Evolutionary conservation across 2,797 vertebrate species (phyloP).

Genomic region (Leptatherina wallacei): DNA sequence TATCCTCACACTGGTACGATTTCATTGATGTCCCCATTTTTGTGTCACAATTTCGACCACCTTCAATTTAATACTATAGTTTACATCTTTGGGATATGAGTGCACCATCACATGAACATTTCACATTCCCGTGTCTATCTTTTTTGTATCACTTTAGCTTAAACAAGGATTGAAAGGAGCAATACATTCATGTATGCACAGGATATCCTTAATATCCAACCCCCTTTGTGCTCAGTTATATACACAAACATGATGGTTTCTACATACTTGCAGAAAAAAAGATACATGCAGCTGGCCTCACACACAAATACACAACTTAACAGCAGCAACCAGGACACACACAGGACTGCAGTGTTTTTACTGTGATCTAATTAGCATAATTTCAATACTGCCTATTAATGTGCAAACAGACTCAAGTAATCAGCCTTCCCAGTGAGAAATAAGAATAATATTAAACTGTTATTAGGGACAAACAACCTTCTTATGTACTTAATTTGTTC

Average conservation of each 20-base stretch:
- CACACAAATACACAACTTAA: slow-evolving; percentile 3
- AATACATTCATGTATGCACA: slow-evolving; percentile 34
- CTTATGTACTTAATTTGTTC: slow-evolving; percentile 24
- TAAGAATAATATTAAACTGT: slow-evolving; percentile 45
- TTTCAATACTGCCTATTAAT: slow-evolving; percentile 65
- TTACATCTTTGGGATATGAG: slow-evolving; percentile 18
- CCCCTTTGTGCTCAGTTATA: background rate
- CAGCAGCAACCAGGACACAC: slow-evolving; percentile 14
- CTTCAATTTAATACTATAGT: slow-evolving; percentile 2
- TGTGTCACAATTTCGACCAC: slow-evolving; percentile 23
- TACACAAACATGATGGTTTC: background rate
- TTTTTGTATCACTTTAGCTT: slow-evolving; percentile 3
- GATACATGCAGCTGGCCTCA: background rate
- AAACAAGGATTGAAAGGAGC: slow-evolving; percentile 51
- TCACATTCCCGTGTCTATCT: slow-evolving; percentile 12
- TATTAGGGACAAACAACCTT: slow-evolving; percentile 43
- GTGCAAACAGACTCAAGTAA: slow-evolving; percentile 62
- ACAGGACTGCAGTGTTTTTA: slow-evolving; percentile 59
- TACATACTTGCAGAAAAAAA: background rate
- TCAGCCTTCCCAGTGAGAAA: slow-evolving; percentile 47
- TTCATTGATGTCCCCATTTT: slow-evolving; percentile 22
- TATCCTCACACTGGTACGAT: slow-evolving; percentile 34
- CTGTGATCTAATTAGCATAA: slow-evolving; percentile 63
- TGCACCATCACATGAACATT: slow-evolving; percentile 6
- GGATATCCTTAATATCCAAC: background rate